Base-by-base conservation (phyloP, 2,888 invertebrate species). In the Zelleria hepariella region DNA sequence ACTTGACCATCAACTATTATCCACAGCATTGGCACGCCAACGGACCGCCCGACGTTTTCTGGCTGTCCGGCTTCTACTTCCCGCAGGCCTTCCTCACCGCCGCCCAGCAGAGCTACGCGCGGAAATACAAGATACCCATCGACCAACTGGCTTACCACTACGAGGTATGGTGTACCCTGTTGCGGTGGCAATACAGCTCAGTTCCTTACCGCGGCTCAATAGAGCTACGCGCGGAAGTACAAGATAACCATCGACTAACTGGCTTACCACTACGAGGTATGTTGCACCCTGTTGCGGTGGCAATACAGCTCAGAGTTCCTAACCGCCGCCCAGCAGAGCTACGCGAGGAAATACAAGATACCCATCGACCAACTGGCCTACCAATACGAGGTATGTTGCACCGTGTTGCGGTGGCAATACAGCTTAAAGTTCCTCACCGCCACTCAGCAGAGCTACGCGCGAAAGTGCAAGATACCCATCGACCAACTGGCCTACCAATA, bases 21-120 rank as follows among this genome's bases (percentile, higher is more conserved):
- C n/a, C 18, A 23, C 71, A 94, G 94, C 90, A 91, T 71, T 98
- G 98, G 98, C 95, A 91, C 74, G 92, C 94, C 23, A 73, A 92
- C 59, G 96, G 96, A 0, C 94, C 96, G 3, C 98, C 98, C 0
- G 64, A 86, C 0, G 92, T 94, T 52, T 98, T 94, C 82, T 98
- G 98, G 98, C 75, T 98, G 42, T 95, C 97, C 0, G 98, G 97
- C 0, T 98, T 98, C 83, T 98, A 93, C 87, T 98, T 98, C 79
- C 97, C 98, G 0, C 98, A 98, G 84, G 97, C 98, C 2, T 98
- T 98, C 84, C 90, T 98, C 57, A 98, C 98, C 3, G 97, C 97
- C 5, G 96, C 95, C 18, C 95, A 95, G 76, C 98, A 98, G 87
- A 98, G 97, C 82, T 97, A 92, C 80, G 97, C 98, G 4, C 91